Evolutionary conservation across 2,113 vertebrate genomes (phyloP), one percentile per base, ranked within the genome.

Genomic region (Megaleporinus macrocephalus): DNA sequence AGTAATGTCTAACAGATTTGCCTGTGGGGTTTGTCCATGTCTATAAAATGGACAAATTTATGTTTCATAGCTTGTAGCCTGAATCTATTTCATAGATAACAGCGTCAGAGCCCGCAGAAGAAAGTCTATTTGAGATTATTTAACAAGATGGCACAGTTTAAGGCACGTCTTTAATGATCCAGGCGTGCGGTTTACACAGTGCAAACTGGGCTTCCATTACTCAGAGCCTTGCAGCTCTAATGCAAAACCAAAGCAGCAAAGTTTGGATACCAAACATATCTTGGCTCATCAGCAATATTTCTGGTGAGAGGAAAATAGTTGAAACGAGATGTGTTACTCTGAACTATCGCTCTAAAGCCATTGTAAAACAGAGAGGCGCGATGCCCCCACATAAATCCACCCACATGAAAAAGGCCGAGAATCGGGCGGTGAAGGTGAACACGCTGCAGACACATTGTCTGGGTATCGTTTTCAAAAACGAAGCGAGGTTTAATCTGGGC

Each of bases 401-500:
- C 65, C 65, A 70, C 66, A 61, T 14, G 7, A 4, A 13, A 41
- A 70, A 61, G 57, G 24, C 53, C n/a, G 20, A 61, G 24, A 61
- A 11, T 16, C 66, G 44, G 18, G 10, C 16, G 44, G 66, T 41
- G n/a, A n/a, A 36, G 24, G 66, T 27, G 20, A 44, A n/a, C 11
- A 5, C 22, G 18, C 11, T 27, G 36, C 33, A 70, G 66, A 70
- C 66, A 74, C 59, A 22, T n/a, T 41, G 72, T 12, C 11, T 57
- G 69, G 27, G 36, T 33, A 80, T 73, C 27, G 12, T 57, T 44
- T 74, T 66, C 29, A 53, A 74, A 66, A 63, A 20, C 10, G 47
- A 73, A 73, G 59, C 27, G 1, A 2, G 61, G 62, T 66, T 66
- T 62, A 59, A 72, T 72, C 68, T 65, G 55, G n/a, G 44, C 36